Conservation (phyloP, 2,888 invertebrate species). For the Drosophila meridionalis region DNA sequence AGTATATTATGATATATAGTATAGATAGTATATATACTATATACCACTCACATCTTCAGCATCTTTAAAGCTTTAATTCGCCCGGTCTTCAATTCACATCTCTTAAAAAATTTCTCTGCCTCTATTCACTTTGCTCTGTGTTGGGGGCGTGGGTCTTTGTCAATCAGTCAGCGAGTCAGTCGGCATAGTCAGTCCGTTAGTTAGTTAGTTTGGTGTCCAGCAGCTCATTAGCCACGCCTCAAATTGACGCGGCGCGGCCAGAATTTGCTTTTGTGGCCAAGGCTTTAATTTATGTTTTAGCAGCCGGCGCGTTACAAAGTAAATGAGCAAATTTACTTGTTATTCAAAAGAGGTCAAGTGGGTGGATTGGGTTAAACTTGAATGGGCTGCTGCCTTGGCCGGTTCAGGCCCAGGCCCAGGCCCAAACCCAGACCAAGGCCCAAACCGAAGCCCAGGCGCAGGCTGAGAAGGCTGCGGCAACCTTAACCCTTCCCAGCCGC, state of each 20-base stretch:
- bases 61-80: neutral
- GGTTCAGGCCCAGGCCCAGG: neutral
- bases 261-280: slow-evolving; percentile 37
- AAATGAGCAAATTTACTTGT: slow-evolving; percentile 70
- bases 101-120: neutral
- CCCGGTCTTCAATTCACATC: neutral
- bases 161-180: slow-evolving; percentile 9
- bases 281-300: slow-evolving; percentile 52
- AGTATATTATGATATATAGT: no score
- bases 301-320: slow-evolving; percentile 55
- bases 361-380: slow-evolving; percentile 46
- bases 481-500: slow-evolving; percentile 26
- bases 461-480: neutral
- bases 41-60: neutral
- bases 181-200: slow-evolving; percentile 4
- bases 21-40: no score
- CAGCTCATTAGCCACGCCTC: slow-evolving; percentile 50
- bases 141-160: neutral
- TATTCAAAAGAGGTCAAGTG: slow-evolving; percentile 77
- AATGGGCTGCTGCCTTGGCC: slow-evolving; percentile 11
- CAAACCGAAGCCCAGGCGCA: neutral
- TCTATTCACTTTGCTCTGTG: neutral
- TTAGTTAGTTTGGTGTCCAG: slow-evolving; percentile 34
- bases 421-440: slow-evolving; percentile 5
- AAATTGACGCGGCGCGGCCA: slow-evolving; percentile 19